These are phyloP conservation scores for Ceratothoa steindachneri DNA, from an alignment of 2,888 invertebrate genomes.

Conservation along the genomic window DNA sequence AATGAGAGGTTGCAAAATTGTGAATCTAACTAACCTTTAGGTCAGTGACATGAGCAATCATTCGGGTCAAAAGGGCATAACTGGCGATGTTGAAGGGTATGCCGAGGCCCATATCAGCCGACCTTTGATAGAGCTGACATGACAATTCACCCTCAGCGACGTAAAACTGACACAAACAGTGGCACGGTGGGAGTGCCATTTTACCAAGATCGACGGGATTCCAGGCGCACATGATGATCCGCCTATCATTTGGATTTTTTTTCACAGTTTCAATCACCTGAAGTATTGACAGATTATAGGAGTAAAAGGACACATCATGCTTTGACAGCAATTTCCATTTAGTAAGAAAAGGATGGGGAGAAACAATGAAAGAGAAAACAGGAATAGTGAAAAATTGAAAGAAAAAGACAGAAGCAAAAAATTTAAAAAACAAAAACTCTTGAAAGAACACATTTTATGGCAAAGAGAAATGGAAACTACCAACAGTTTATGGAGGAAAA, in stretches of 20 bases:
- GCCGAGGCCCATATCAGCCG: slow-evolving; percentile 97
- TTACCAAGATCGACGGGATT: slow-evolving; percentile 78
- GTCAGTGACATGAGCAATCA: slow-evolving; percentile 93
- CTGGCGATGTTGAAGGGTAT: slow-evolving; percentile 98
- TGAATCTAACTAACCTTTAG: slow-evolving; percentile 74
- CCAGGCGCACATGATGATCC: slow-evolving; percentile 93
- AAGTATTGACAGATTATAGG: too few species aligned
- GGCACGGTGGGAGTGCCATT: slow-evolving; percentile 97
- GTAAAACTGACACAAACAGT: slow-evolving; percentile 90
- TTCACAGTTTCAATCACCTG: slow-evolving; percentile 48
- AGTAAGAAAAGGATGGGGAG: too few species aligned
- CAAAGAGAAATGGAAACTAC: too few species aligned
- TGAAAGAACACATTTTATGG: too few species aligned
- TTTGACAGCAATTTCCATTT: too few species aligned
- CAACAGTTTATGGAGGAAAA: too few species aligned
- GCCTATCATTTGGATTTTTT: slow-evolving; percentile 72
- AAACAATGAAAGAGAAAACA: too few species aligned
- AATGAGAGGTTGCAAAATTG: too few species aligned
- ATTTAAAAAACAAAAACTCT: too few species aligned
- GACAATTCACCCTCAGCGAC: slow-evolving; percentile 71
- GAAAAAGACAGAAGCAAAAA: too few species aligned
- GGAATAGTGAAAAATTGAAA: too few species aligned
- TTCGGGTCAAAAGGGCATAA: slow-evolving; percentile 85
- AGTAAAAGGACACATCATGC: too few species aligned
- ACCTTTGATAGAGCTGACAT: slow-evolving; percentile 89